These are phyloP conservation scores for Protobothrops mucrosquamatus DNA, from an alignment of 2,113 vertebrate species.

Conservation along the genomic window DNA sequence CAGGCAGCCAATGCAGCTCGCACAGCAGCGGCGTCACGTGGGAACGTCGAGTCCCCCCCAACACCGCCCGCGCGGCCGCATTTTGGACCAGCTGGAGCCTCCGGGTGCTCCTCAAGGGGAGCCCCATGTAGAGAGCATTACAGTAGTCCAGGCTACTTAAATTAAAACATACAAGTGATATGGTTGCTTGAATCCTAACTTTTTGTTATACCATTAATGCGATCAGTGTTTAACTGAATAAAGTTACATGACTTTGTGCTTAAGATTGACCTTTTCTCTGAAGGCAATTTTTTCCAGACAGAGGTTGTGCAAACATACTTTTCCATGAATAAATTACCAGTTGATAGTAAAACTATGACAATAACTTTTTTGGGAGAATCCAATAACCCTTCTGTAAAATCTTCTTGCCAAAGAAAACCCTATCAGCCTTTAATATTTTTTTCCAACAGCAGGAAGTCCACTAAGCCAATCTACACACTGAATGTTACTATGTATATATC, in stretches of 20 bases:
- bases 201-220: neutral
- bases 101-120: too few relatives aligned
- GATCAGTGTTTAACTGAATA: slow-evolving; percentile 9
- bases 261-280: slow-evolving; percentile 9
- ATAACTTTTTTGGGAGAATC: neutral
- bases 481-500: neutral
- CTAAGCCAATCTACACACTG: neutral
- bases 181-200: neutral
- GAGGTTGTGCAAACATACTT: neutral
- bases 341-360: neutral
- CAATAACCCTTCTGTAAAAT: neutral
- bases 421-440: neutral
- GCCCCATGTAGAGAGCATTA: too few relatives aligned
- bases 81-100: too few relatives aligned
- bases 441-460: neutral
- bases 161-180: neutral
- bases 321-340: neutral
- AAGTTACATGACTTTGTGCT: slow-evolving; percentile 2
- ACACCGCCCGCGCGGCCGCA: too few relatives aligned
- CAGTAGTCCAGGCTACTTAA: too few relatives aligned
- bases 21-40: too few relatives aligned
- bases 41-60: too few relatives aligned
- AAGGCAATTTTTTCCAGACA: neutral
- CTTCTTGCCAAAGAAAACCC: neutral
- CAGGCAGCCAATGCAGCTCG: too few relatives aligned